Base-by-base conservation (phyloP, 2,888 invertebrate genomes). In the Crioceris asparagi region DNA sequence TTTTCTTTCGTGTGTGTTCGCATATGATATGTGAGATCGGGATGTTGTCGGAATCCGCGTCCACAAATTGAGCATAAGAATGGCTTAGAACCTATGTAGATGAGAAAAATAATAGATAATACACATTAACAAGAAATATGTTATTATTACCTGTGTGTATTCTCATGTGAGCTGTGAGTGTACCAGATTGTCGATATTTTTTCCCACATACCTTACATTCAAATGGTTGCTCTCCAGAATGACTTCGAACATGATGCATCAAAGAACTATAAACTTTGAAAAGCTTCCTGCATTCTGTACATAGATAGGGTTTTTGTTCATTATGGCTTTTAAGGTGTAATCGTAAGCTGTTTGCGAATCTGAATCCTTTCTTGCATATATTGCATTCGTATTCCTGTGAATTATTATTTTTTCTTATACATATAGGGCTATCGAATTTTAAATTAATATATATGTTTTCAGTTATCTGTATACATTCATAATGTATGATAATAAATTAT, bases 1-100 rank as follows among this genome's bases (percentile, higher is more conserved):
- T 56, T 54, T 45, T 60, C 60, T 45, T 61, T 57, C 4, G 59
- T 61, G 36, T 62, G 61, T 1, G 57, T 57, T 26, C 60, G 45
- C 60, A 61, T 60, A 39, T 62, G 62, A 36, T 60, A 60, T 11
- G 53, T 49, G 21, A 61, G 48, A 48, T 59, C 59, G 2, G 59
- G 54, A 11, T 41, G 36, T 43, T 45, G 43, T 38, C 44, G 45
- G 26, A 53, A 54, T 2, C 51, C 52, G 49, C 57, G 53, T 15
- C 57, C 54, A 36, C 49, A 56, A 34, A 47, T 45, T 10, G 45
- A 45, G 31, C 47, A 48, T 5, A 47, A 30, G 35, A 44, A 49
- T 7, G 47, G 47, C 34, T 45, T 44, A 3, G 36, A 41, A 38
- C 46, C 46, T 46, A 26, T 32, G 4, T 15, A 5, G 7, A 27